A percentile compares a stretch with the other conserved stretches of the same genome.
Evolutionary conservation across 1,140 invertebrate genomes (phyloP).

Genomic region (Polypedilum vanderplanki): DNA sequence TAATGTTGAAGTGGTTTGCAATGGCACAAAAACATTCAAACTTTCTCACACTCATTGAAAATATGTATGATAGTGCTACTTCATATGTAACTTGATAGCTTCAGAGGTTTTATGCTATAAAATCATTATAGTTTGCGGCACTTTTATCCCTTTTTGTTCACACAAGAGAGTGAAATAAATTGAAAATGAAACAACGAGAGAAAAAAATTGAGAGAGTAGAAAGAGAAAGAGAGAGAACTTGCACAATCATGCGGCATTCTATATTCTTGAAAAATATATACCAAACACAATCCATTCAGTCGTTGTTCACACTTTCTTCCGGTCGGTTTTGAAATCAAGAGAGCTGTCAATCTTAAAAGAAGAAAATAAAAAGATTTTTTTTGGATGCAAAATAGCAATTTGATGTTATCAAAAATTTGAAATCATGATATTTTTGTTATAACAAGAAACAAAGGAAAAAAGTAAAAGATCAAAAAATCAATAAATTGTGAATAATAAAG

Average conservation of each 20-base stretch:
- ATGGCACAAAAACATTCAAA: too few relatives aligned
- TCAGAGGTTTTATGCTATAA: neutral
- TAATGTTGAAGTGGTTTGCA: too few relatives aligned
- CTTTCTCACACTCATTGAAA: too few relatives aligned
- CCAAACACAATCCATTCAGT: neutral
- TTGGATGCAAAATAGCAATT: too few relatives aligned
- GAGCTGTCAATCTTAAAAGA: neutral
- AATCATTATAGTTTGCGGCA: slow-evolving; percentile 15
- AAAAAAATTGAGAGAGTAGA: too few relatives aligned
- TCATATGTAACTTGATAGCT: slow-evolving; percentile 18
- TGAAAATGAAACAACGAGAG: slow-evolving; percentile 1
- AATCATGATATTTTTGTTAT: too few relatives aligned
- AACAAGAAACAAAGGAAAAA: neutral
- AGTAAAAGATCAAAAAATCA: neutral
- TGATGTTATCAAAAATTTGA: too few relatives aligned
- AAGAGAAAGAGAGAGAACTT: too few relatives aligned
- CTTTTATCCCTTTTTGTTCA: neutral
- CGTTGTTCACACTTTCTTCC: slow-evolving; percentile 3
- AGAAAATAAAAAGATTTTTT: too few relatives aligned
- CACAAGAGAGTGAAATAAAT: neutral
- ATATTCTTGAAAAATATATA: too few relatives aligned
- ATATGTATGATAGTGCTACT: neutral
- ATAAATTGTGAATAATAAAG: neutral
- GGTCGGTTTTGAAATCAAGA: slow-evolving; percentile 16
- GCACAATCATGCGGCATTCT: too few relatives aligned